Evolutionary conservation across 2,888 invertebrate species (phyloP), one percentile per base, ranked within the genome.

Genomic region (Cryptosula pallasiana): DNA sequence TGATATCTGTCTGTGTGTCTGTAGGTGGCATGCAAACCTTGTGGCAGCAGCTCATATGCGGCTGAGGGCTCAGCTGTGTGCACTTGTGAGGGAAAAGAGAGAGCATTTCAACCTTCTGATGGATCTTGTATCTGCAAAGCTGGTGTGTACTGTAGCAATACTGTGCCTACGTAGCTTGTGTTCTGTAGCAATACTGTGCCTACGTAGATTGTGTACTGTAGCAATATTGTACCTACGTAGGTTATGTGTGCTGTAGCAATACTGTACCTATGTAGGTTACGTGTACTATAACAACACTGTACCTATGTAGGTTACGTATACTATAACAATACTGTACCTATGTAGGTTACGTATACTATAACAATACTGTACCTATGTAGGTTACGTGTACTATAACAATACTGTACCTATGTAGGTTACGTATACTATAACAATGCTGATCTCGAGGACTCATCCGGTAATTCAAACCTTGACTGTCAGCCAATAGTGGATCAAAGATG

Each of bases 341-440:
- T 45, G 45, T 45, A 45, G 45, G 45, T 45, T 45, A 45, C 20
- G 45, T 45, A 9, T 45, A 45, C 45, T 45, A 45, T 45, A 45
- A 45, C 20, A 45, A 9, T 13, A 45, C 45, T 45, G 45, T 45
- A 9, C 20, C 9, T 45, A 9, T 45, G 45, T 45, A 45, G 45
- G 45, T 45, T 45, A 45, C 20, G 45, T 45, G 9, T 45, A 45
- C 45, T 45, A 45, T 45, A 45, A 45, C 20, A 45, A 9, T 9
- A 20, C 45, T 45, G 45, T 57, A 5, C 25, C 5, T 57, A 5
- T 34, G 34, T 25, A 70, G 70, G 81, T 13, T 82, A 80, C 74
- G 75, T 79, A 36, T 82, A 78, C 75, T 83, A 79, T 74, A 78
- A 83, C 73, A 79, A 80, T 54, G 75, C 76, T 0, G 79, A 80